Percentiles rank a stretch among this genome's conserved stretches.
phyloP scores from a whole-genome alignment of 2,113 vertebrate species.

The Grus americana region DNA sequence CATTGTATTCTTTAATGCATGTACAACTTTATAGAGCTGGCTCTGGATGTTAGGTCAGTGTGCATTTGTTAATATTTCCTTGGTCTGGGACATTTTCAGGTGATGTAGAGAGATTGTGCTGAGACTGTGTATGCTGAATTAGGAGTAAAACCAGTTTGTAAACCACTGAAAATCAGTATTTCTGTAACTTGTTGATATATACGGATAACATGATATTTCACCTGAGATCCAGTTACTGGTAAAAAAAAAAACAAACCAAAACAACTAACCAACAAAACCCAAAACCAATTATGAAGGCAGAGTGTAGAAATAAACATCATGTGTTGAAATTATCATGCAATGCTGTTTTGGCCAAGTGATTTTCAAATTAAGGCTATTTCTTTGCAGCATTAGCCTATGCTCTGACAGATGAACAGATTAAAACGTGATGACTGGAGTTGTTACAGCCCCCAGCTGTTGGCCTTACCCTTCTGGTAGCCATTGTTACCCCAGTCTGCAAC shows the following conservation, averaged over 20 bases:
- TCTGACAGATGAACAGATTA: not conserved
- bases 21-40: accelerated
- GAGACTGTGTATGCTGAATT: accelerated
- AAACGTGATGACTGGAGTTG: not conserved
- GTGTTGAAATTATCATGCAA: not conserved
- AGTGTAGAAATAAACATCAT: not conserved
- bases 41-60: not conserved
- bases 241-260: too few relatives aligned
- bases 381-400: not conserved
- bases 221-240: not conserved
- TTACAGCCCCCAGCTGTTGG: not conserved
- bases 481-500: not conserved
- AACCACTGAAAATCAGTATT: not conserved
- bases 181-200: not conserved
- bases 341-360: not conserved
- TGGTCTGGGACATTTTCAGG: not conserved
- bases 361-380: not conserved
- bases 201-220: not conserved
- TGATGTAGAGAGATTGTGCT: not conserved
- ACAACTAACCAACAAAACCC: too few relatives aligned
- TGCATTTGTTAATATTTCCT: not conserved
- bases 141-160: not conserved
- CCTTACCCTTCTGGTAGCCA: not conserved
- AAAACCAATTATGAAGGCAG: not conserved
- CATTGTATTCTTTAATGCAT: not conserved